Evolutionary conservation across 2,113 vertebrate species (phyloP), one percentile per base, ranked within the genome.

Genomic region (Heterotilapia buettikoferi): DNA sequence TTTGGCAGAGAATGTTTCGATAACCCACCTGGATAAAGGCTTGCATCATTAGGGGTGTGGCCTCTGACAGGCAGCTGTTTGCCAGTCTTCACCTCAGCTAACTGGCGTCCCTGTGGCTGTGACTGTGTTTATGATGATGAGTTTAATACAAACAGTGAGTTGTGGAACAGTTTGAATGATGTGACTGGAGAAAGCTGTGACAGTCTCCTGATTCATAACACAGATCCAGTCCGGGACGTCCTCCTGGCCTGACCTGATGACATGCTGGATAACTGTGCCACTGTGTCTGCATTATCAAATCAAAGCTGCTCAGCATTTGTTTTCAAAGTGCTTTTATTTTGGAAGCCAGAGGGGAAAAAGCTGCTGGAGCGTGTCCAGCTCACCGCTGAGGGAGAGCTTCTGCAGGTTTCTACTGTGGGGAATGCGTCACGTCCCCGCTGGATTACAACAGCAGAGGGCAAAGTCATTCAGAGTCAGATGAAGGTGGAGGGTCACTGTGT

Each of bases 401-500:
- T 73, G 40, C 68, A 26, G 40, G 40, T 73, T 45, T 31, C 24
- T 52, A 2, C 52, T 26, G 9, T 68, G 59, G 40, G n/a, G 40
- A 12, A 47, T 63, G 56, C 31, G 40, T 83, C 53, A 16, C 38
- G 2, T 6, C 14, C 3, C 13, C 1, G 3, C 19, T 56, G 11
- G 38, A 66, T 89, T 63, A 47, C 57, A 86, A n/a, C 82, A 57
- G 82, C 45, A 59, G 26, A 33, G 82, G 36, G 54, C 83, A 40
- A 36, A 82, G 57, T 59, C 31, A 3, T n/a, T 52, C 19, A 12
- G 63, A 14, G 24, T 84, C 79, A 40, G 38, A 66, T 79, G n/a
- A 6, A 53, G 87, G 86, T 86, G 54, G 87, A 82, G 3, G 68
- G 85, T 90, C 86, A 81, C 40, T 14, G n/a, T 5, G 7, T n/a